Base-by-base conservation (phyloP, 2,888 invertebrate genomes). In the Epistrophe grossulariae region DNA sequence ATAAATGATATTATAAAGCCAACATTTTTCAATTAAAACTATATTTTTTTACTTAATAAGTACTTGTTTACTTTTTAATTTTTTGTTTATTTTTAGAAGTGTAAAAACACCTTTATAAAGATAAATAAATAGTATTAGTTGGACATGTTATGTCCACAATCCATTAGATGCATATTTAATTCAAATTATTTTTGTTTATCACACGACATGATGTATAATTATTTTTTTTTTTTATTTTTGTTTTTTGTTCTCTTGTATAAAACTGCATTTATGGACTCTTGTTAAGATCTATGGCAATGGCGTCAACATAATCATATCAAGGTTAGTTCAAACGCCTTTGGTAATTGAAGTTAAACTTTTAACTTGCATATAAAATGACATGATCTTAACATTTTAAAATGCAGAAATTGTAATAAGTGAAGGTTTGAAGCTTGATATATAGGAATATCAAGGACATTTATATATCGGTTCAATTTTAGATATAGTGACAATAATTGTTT, bases 91-190 rank as follows among this genome's bases (percentile, higher is more conserved):
- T 52, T 55, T 15, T 15, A 6, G 8, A 13, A 55, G 52, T 55
- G 52, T 55, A 55, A 24, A 28, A 55, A 35, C 35, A 9, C 45
- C n/a, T 45, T 45, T 43, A 5, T 0, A 50, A 52, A 64, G 6
- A 60, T 13, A 64, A 76, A 84, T 76, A 84, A 76, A 84, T 66
- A 17, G 55, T 66, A 35, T 15, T 48, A 71, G 50, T 48, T 45
- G 45, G 19, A 68, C 71, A 84, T 48, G 72, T 59, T 55, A 73
- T 77, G 40, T 31, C 55, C 60, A 81, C 73, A 55, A 70, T 62
- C 73, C 72, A 81, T 84, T 78, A 80, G 77, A 81, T 11, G 50
- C 35, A 85, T 80, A 77, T 77, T 84, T 73, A 81, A 85, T 78
- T 78, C 60, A 73, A 78, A 78, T 81, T 81, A 78, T 78, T 80